Percentiles rank a stretch among this genome's conserved stretches.
Evolutionary conservation across 2,113 vertebrate species (phyloP).

Genomic region (pig (Sus scrofa)): T2T-Sscrofa CM000813.6:31862501-31863000

Average conservation of each 20-base stretch:
- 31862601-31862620: constrained; percentile 46
- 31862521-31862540: not conserved
- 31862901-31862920: constrained; percentile 54
- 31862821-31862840: constrained; percentile 74
- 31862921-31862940: constrained; percentile 39
- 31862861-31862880: constrained; percentile 65
- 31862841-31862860: constrained; percentile 74
- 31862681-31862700: not conserved
- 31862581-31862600: constrained; percentile 49
- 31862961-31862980: not conserved
- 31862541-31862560: constrained; percentile 34
- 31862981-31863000: not conserved
- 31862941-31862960: constrained; percentile 45
- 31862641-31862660: constrained; percentile 37
- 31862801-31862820: constrained; percentile 68
- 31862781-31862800: constrained; percentile 61
- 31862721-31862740: constrained; percentile 30
- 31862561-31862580: constrained; percentile 43
- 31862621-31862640: constrained; percentile 47
- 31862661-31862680: constrained; percentile 41
- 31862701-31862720: constrained; percentile 28
- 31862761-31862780: not conserved
- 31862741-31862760: constrained; percentile 70
- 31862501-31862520: not conserved
- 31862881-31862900: constrained; percentile 73